Conservation (phyloP, 2,113 vertebrate species). For the Brachyhypopomus gauderio region DNA sequence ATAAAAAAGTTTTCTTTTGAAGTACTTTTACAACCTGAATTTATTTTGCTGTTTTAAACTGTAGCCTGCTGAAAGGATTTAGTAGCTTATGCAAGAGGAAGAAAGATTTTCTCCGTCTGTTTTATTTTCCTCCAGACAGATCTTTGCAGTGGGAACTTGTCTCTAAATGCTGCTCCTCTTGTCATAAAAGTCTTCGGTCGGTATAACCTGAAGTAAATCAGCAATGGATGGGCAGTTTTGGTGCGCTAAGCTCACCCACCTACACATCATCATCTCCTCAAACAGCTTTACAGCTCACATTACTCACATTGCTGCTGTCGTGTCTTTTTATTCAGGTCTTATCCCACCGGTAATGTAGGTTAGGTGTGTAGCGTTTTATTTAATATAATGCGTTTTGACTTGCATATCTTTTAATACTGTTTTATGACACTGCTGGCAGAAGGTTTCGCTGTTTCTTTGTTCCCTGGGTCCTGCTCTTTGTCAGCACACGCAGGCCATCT, state of each 20-base stretch:
- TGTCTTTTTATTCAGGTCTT: background rate
- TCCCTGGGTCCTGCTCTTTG: background rate
- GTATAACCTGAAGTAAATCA: constrained; percentile 51
- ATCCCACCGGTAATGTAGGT: background rate
- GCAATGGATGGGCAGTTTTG: constrained; percentile 38
- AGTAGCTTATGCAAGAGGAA: background rate
- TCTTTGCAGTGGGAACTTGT: constrained; percentile 24
- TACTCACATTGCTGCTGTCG: too few species aligned
- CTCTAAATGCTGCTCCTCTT: constrained; percentile 45
- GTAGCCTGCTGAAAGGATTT: background rate
- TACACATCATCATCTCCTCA: background rate
- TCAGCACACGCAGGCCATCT: background rate
- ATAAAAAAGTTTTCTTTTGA: background rate
- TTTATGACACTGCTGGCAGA: background rate
- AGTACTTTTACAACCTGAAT: background rate
- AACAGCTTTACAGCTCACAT: constrained; percentile 31
- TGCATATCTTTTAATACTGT: background rate
- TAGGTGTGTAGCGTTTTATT: too few species aligned
- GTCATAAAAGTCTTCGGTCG: constrained; percentile 36
- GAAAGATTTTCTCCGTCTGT: background rate
- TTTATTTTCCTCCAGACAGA: constrained; percentile 29
- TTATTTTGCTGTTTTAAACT: background rate
- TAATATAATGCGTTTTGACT: background rate
- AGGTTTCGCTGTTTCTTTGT: background rate
- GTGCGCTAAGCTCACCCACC: background rate